phyloP scores from a whole-genome alignment of 2,888 invertebrate genomes.

The Plutella xylostella region DNA sequence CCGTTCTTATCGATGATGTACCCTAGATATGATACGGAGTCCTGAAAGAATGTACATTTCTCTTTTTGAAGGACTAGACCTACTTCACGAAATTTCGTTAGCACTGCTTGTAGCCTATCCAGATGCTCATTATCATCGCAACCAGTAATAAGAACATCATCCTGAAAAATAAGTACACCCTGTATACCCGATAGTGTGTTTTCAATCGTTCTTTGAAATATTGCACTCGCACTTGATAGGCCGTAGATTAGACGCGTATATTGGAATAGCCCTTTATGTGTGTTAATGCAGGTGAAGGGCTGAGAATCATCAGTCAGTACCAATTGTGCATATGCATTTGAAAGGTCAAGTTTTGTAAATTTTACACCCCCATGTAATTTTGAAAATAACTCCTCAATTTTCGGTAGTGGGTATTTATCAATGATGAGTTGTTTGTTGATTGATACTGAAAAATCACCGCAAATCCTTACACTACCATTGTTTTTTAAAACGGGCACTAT shows the following conservation, averaged over 20 bases:
- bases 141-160: constrained; percentile 7
- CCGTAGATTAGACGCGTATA: constrained; percentile 9
- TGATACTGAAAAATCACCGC: not conserved
- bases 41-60: constrained; percentile 2
- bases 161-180: constrained; percentile 11
- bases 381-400: constrained; percentile 1
- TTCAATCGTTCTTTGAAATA: constrained; percentile 10
- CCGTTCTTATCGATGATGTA: not conserved
- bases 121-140: not conserved
- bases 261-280: constrained; percentile 3
- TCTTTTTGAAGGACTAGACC: not conserved
- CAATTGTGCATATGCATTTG: constrained; percentile 1
- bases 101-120: not conserved
- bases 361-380: not conserved
- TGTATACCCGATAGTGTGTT: constrained; percentile 10
- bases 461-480: too few relatives aligned
- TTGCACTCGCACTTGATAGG: constrained; percentile 8
- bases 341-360: not conserved
- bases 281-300: constrained; percentile 6
- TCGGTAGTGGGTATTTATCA: constrained; percentile 1
- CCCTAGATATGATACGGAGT: not conserved
- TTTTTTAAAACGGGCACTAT: not conserved
- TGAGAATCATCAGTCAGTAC: constrained; percentile 2
- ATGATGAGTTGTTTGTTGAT: too few relatives aligned
- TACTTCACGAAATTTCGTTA: not conserved